phyloP scores from a whole-genome alignment of 2,797 vertebrate species.

The Acanthornis magna region DNA sequence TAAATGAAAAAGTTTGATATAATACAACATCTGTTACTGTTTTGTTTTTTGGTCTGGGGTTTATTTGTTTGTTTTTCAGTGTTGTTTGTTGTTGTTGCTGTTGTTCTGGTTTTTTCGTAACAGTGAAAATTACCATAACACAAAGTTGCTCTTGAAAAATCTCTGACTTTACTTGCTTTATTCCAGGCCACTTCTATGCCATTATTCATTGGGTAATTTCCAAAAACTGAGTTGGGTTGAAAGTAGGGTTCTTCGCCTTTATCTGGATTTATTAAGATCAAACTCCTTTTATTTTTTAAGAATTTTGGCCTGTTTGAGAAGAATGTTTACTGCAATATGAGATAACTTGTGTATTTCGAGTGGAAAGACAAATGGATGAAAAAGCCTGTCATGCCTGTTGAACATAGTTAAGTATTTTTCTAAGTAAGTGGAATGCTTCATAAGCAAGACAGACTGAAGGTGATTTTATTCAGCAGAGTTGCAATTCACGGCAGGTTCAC shows the following conservation, averaged over 20 bases:
- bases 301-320: not conserved
- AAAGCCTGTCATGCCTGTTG: conserved; percentile 27
- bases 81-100: not conserved
- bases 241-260: not conserved
- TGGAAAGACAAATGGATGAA: conserved; percentile 29
- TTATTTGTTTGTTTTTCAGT: not conserved
- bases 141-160: not conserved
- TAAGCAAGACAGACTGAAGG: not conserved
- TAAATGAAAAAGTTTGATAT: not conserved
- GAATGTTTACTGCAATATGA: not conserved
- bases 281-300: not conserved
- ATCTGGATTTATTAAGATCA: not conserved
- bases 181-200: not conserved
- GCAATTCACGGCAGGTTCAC: conserved; percentile 45
- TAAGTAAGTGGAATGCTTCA: not conserved
- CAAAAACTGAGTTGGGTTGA: not conserved
- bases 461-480: conserved; percentile 32
- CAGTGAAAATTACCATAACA: not conserved
- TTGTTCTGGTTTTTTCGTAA: not conserved
- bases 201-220: not conserved
- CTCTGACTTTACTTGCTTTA: not conserved
- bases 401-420: conserved; percentile 28
- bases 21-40: not conserved
- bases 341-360: conserved; percentile 10
- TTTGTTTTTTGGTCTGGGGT: not conserved